Conservation (phyloP, 2,797 vertebrate genomes). For the Spinibarbus caldwelli region DNA sequence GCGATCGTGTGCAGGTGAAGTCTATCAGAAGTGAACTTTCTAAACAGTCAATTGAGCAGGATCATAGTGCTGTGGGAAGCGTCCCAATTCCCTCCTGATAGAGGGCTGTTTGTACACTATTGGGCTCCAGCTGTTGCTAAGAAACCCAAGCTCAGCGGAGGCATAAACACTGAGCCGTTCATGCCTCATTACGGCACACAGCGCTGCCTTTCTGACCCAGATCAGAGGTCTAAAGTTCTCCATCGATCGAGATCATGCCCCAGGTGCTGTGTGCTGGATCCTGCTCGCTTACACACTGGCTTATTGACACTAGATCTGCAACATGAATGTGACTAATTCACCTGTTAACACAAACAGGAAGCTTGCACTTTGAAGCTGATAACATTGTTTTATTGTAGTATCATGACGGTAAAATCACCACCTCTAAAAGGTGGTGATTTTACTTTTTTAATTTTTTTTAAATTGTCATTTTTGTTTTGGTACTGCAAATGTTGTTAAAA, state of each 20-base stretch:
- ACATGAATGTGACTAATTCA: background rate
- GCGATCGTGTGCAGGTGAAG: background rate
- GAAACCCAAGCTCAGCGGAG: slow-evolving; percentile 53
- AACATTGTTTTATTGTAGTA: background rate
- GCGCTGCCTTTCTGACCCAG: background rate
- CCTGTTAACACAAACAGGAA: background rate
- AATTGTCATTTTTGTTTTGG: too few relatives aligned
- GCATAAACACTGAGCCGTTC: slow-evolving; percentile 36
- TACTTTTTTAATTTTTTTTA: too few relatives aligned
- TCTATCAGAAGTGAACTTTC: background rate
- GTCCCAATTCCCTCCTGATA: slow-evolving; percentile 44
- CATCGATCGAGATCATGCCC: background rate
- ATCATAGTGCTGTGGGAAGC: background rate
- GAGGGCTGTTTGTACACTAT: slow-evolving; percentile 39
- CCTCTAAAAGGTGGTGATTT: background rate
- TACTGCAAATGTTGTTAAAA: too few relatives aligned
- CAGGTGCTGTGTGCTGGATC: background rate
- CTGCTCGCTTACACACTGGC: background rate
- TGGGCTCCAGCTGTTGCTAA: slow-evolving; percentile 55
- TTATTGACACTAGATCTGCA: background rate
- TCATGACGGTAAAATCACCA: background rate
- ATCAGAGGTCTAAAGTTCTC: background rate
- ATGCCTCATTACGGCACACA: slow-evolving; percentile 32
- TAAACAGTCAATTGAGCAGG: background rate
- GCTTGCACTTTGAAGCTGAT: background rate